A percentile compares a stretch with the other conserved stretches of the same genome.
Conservation (phyloP, 2,113 vertebrate species). For the Hippocampus barbouri region DNA sequence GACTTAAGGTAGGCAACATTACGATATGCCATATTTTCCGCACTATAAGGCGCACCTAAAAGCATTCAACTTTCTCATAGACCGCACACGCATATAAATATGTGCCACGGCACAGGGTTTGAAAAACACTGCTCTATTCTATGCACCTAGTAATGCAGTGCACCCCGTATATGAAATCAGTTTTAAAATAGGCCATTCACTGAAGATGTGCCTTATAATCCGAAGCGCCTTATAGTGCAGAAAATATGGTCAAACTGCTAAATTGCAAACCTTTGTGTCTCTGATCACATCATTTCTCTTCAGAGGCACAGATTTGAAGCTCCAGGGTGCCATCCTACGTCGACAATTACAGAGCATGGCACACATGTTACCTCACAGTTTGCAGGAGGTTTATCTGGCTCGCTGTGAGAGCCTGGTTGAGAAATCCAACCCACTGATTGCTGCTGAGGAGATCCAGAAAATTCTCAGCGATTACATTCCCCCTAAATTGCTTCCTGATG, state of each 20-base stretch:
- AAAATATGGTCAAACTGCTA: neutral
- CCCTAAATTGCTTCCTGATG: slow-evolving; percentile 77
- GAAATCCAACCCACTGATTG: slow-evolving; percentile 64
- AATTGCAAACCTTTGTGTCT: neutral
- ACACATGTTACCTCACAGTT: slow-evolving; percentile 77
- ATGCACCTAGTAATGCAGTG: too few species aligned
- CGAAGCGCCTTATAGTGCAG: too few species aligned
- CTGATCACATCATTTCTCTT: neutral
- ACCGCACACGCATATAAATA: too few species aligned
- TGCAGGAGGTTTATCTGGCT: slow-evolving; percentile 78
- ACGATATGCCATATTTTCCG: neutral
- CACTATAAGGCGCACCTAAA: too few species aligned
- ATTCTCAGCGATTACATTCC: slow-evolving; percentile 74
- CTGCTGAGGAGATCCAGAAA: slow-evolving; percentile 78
- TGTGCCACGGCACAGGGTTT: too few species aligned
- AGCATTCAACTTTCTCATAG: too few species aligned
- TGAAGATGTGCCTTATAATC: too few species aligned
- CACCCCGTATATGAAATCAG: too few species aligned
- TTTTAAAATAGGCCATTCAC: too few species aligned
- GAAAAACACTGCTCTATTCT: too few species aligned
- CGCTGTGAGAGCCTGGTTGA: slow-evolving; percentile 77
- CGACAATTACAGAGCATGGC: slow-evolving; percentile 80
- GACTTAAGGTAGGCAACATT: slow-evolving; percentile 79
- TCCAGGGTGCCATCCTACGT: slow-evolving; percentile 80
- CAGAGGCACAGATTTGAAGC: slow-evolving; percentile 78